These are phyloP conservation scores for Chrysocyon brachyurus DNA, from an alignment of 2,797 vertebrate species.

Conservation along the genomic window DNA sequence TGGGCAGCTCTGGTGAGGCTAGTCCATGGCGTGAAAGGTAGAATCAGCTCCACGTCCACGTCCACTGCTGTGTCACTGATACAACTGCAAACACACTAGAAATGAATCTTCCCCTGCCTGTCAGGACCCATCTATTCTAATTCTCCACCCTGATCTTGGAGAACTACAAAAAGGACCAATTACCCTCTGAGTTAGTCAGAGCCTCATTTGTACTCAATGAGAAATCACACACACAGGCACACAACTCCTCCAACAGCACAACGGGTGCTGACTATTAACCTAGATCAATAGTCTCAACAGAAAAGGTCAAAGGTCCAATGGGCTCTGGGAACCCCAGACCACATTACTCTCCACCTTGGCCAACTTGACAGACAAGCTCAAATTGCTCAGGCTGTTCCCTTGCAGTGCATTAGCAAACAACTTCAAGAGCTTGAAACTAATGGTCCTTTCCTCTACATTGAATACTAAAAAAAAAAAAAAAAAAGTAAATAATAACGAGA, in stretches of 20 bases:
- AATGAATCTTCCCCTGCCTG: conserved; percentile 39
- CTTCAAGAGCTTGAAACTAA: conserved; percentile 32
- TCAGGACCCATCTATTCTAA: conserved; percentile 44
- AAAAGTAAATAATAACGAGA: conserved; percentile 33
- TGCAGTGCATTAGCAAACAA: conserved; percentile 66
- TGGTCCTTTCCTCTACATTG: conserved; percentile 39
- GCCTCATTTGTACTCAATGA: conserved; percentile 67
- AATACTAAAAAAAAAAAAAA: background rate
- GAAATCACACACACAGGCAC: conserved; percentile 32
- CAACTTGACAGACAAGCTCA: conserved; percentile 78
- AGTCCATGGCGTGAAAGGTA: background rate
- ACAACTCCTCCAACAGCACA: conserved; percentile 51
- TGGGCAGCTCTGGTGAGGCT: background rate
- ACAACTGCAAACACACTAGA: conserved; percentile 31
- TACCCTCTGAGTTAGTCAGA: conserved; percentile 65
- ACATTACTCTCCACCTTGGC: conserved; percentile 80
- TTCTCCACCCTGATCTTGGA: conserved; percentile 57
- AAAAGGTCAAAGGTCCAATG: conserved; percentile 80
- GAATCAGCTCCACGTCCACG: background rate
- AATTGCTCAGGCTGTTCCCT: conserved; percentile 68
- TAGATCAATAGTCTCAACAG: conserved; percentile 80
- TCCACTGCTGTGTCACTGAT: background rate
- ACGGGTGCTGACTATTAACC: conserved; percentile 76
- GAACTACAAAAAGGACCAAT: conserved; percentile 73
- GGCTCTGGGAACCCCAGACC: conserved; percentile 80